phyloP scores from a whole-genome alignment of 2,113 vertebrate genomes.

The Rhinopomastus cyanomelas region DNA sequence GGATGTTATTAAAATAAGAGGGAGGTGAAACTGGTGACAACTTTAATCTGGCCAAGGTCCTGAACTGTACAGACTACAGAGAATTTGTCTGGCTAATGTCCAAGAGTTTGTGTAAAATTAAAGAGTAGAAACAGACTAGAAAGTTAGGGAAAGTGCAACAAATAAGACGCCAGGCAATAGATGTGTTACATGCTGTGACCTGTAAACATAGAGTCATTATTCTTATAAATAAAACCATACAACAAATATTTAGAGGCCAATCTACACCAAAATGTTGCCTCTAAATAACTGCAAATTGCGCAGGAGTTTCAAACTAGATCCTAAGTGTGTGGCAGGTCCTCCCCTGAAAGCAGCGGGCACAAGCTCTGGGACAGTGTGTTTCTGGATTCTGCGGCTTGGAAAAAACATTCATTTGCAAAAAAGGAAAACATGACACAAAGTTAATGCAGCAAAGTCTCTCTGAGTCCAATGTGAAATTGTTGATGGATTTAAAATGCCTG shows the following conservation, averaged over 20 bases:
- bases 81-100: constrained; percentile 24
- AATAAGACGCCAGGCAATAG: not conserved
- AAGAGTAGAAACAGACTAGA: constrained; percentile 33
- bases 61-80: constrained; percentile 20
- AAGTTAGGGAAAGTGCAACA: constrained; percentile 28
- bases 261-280: constrained; percentile 20
- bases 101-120: constrained; percentile 42
- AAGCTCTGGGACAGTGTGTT: not conserved
- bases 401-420: not conserved
- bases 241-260: constrained; percentile 42
- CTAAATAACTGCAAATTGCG: constrained; percentile 28
- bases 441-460: not conserved
- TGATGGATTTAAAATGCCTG: not conserved
- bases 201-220: constrained; percentile 13
- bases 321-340: not conserved
- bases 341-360: not conserved
- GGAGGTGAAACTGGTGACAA: constrained; percentile 37
- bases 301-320: constrained; percentile 42
- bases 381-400: constrained; percentile 9
- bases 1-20: constrained; percentile 11
- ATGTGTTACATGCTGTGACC: not conserved
- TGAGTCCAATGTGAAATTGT: not conserved
- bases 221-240: constrained; percentile 52
- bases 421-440: not conserved
- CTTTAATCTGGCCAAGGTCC: constrained; percentile 40